Conservation (phyloP, 2,797 vertebrate genomes). For the Mormyrus hasselquistii region DNA sequence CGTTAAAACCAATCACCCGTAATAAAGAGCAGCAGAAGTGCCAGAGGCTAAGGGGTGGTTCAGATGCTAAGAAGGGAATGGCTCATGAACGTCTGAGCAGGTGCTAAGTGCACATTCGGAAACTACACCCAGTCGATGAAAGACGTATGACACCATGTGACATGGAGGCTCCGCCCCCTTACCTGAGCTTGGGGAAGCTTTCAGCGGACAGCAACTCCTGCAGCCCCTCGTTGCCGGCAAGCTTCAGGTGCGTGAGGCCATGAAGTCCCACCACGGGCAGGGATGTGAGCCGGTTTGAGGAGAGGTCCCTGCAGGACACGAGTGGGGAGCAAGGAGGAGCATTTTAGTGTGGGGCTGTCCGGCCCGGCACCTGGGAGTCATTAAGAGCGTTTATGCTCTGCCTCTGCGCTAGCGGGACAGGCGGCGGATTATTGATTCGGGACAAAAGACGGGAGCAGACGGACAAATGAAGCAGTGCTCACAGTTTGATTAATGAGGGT, state of each 20-base stretch:
- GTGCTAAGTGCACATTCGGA: not conserved
- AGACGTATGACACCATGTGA: not conserved
- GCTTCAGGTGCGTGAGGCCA: slow-evolving; percentile 84
- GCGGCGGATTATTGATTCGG: not conserved
- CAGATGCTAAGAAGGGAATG: not conserved
- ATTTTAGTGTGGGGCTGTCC: not conserved
- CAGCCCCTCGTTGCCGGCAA: slow-evolving; percentile 82
- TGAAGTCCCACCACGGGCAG: slow-evolving; percentile 80
- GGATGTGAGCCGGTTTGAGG: slow-evolving; percentile 80
- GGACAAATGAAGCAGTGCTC: slow-evolving; percentile 56
- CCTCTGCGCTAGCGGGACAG: not conserved
- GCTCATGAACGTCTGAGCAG: not conserved
- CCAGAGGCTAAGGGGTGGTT: not conserved
- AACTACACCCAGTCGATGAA: not conserved
- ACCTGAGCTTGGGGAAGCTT: slow-evolving; percentile 83
- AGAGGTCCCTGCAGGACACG: slow-evolving; percentile 72
- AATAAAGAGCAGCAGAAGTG: not conserved
- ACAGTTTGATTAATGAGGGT: slow-evolving; percentile 83
- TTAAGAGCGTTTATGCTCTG: not conserved
- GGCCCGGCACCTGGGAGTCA: slow-evolving; percentile 11
- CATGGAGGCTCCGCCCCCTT: slow-evolving; percentile 26
- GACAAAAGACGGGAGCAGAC: slow-evolving; percentile 9
- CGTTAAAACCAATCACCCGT: not conserved
- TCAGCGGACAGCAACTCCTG: slow-evolving; percentile 76
- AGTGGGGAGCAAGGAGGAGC: not conserved